Conservation (phyloP, 2,888 invertebrate genomes). For the Melitaea athalia region DNA sequence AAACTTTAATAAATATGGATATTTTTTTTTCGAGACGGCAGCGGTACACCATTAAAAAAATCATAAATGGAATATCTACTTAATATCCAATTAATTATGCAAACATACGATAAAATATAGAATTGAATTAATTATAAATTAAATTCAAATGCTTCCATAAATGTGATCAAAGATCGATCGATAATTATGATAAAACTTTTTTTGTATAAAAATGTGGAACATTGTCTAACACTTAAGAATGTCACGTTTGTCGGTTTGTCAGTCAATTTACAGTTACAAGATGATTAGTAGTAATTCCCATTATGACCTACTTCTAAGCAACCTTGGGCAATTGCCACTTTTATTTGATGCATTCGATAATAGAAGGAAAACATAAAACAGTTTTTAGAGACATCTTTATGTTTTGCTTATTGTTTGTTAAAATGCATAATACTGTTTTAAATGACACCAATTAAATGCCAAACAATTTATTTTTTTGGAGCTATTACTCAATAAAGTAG, state of each 20-base stretch:
- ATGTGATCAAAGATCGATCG: not conserved
- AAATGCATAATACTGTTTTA: too few relatives aligned
- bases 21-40: too few relatives aligned
- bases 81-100: too few relatives aligned
- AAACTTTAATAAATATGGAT: too few relatives aligned
- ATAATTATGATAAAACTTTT: not conserved
- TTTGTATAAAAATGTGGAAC: conserved; percentile 16
- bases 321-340: conserved; percentile 39
- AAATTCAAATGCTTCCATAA: not conserved
- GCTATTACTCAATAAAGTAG: too few relatives aligned
- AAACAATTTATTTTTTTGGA: too few relatives aligned
- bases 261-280: conserved; percentile 37
- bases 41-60: too few relatives aligned
- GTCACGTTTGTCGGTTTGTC: conserved; percentile 13
- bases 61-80: too few relatives aligned
- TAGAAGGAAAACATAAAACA: too few relatives aligned
- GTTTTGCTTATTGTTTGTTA: too few relatives aligned
- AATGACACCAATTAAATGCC: too few relatives aligned
- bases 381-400: too few relatives aligned
- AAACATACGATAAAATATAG: not conserved
- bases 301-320: conserved; percentile 49
- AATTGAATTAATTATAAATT: not conserved
- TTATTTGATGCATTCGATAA: conserved; percentile 1
- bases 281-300: conserved; percentile 44
- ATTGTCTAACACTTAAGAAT: conserved; percentile 22